These are phyloP conservation scores for Microcebus jonahi DNA, from an alignment of 2,113 vertebrate genomes.

Conservation along the genomic window DNA sequence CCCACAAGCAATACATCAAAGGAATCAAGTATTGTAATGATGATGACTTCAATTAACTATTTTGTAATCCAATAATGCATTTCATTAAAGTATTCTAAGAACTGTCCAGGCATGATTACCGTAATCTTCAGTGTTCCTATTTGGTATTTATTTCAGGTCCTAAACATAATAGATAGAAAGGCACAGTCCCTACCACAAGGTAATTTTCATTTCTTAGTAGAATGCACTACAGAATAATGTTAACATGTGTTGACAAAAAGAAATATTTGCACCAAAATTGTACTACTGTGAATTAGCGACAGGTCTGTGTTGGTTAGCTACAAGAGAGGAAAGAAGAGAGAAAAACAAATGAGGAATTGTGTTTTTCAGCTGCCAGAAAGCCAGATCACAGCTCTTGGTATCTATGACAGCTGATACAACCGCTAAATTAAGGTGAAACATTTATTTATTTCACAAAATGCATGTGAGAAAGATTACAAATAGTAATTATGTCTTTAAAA, in stretches of 20 bases:
- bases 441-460: background rate
- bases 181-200: background rate
- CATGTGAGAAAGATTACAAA: background rate
- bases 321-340: background rate
- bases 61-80: slow-evolving; percentile 69
- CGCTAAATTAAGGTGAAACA: background rate
- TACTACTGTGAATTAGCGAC: background rate
- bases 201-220: background rate
- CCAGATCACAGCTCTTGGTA: background rate
- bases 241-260: background rate
- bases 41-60: slow-evolving; percentile 69
- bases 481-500: background rate
- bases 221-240: background rate
- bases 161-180: slow-evolving; percentile 13
- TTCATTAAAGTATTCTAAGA: slow-evolving; percentile 54
- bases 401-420: background rate
- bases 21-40: slow-evolving; percentile 60
- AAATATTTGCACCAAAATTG: background rate
- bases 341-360: background rate
- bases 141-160: slow-evolving; percentile 38
- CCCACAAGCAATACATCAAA: slow-evolving; percentile 73
- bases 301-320: background rate
- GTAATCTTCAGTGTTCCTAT: background rate
- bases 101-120: background rate
- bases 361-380: background rate